Evolutionary conservation across 2,113 vertebrate species (phyloP), one percentile per base, ranked within the genome.

Genomic region (Epinephelus cyanopodus): DNA sequence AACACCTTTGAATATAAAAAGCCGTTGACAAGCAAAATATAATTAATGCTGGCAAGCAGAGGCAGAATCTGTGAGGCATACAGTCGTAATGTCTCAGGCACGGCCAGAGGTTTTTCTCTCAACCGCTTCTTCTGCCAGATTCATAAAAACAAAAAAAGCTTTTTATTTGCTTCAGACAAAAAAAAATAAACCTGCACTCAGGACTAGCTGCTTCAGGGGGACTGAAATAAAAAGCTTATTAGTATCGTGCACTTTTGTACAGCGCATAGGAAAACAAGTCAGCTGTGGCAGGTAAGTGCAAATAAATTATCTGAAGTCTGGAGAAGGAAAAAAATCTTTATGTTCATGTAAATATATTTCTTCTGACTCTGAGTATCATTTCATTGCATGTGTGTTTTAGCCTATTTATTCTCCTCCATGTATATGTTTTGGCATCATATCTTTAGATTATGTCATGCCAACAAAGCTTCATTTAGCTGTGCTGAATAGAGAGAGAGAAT

Each of bases 1-100:
- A 61, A 74, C 56, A 83, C 33, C 82, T 84, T 74, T 76, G 57
- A 78, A 87, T 72, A 68, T 29, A 64, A 85, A 82, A 87, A 52
- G 25, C 17, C 1, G 18, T 65, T 29, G 77, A 87, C 68, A 83
- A 74, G 81, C 73, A 74, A 80, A 85, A 83, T 45, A 62, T 68
- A 87, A 88, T 87, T 78, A 86, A 84, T 86, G 74, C 85, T 75
- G 83, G 79, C 70, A 81, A 33, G 6, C 1, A 73, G 21, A 73
- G 50, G 76, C 52, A 79, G 47, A 83, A 58, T 21, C 79, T 84
- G 54, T 87, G 77, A 87, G 83, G 71, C 81, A 45, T 73, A 47
- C 74, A 82, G 72, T 39, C 19, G 14, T 77, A 68, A 83, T 57
- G 58, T 85, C 77, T 85, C 45, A 84, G 73, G 27, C 67, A 67